Evolutionary conservation across 2,888 invertebrate species (phyloP), one percentile per base, ranked within the genome.

Genomic region (Hyposoter didymator): DNA sequence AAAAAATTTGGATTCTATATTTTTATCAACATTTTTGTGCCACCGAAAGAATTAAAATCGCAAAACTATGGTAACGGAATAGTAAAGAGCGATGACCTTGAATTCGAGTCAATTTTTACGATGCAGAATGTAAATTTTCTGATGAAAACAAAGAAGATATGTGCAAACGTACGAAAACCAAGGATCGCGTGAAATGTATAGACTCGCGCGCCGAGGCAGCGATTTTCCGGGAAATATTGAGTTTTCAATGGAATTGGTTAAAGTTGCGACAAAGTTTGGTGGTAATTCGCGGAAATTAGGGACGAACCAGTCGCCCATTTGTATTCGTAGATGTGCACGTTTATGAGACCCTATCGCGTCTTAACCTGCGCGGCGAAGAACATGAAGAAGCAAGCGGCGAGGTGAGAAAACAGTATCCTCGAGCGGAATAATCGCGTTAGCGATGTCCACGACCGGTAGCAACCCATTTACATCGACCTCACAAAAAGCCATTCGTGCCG

Each of bases 391-490:
- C 43, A 35, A 66, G 47, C 19, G 28, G 47, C 19, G 28, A 19
- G 19, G 43, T 67, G 70, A 81, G 78, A 55, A 59, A 49, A 35
- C 52, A 52, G 81, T 59, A 62, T 55, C 81, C 81, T 62, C 74
- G 78, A 82, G 78, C 78, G 74, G 6, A n/a, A 75, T 82, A 84
- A 84, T 84, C 84, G 74, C 78, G 82, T 84, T 84, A 84, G 78
- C 78, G 64, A 84, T 78, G 82, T 78, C 82, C 78, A 74, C 78
- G 74, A 84, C 62, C 84, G 84, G 81, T 35, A 39, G 79, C 69
- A 84, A 84, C 78, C 78, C 78, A 82, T 84, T 84, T 84, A 78
- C 78, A 78, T 47, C 69, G 82, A 78, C 69, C 78, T 14, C 32
- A n/a, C 32, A 62, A 59, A 10, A 19, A 19, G 22, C 70, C 39